Evolutionary conservation across 2,797 vertebrate species (phyloP), one percentile per base, ranked within the genome.

Genomic region (Xenops minutus): DNA sequence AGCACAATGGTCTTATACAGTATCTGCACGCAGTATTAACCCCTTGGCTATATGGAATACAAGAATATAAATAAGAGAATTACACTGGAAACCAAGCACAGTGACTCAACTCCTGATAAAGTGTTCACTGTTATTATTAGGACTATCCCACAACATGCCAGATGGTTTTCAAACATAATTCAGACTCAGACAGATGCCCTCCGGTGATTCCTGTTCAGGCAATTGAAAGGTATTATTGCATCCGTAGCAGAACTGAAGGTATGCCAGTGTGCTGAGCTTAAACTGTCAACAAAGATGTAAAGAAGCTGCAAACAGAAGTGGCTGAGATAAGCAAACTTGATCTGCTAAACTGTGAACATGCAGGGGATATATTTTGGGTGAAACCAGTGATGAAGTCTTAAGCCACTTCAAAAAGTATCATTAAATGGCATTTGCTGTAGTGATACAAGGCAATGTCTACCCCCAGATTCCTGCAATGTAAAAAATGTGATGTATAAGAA

Each of bases 161-260:
- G 95, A 77, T 71, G 63, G 85, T 71, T 96, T 95, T 89, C 59
- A 81, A 93, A 84, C 55, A 34, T 71, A 84, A 91, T 39, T 91
- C 79, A 92, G 80, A 55, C 68, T 89, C 75, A 62, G 82, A 93
- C 82, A 92, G 83, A 95, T 88, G 83, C 95, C 95, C 93, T 96
- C 83, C 2, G 2, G 95, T 88, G 80, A 85, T 95, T 94, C 92
- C 84, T 96, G 94, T 88, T 86, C 66, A 87, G 94, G 83, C 85
- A 97, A 51, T 6, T 75, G 82, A 88, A 95, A 97, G 88, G 51
- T 78, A 91, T 88, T 88, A 83, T 62, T 44, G 76, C 27, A 69
- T 32, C 59, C 0, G 0, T 8, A 75, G 90, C 46, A 90, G 83
- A 86, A 81, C 0, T 92, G 92, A 95, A 92, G 59, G 56, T 36